Base-by-base conservation (phyloP, 2,113 vertebrate species). In the Indicator maculatus region DNA sequence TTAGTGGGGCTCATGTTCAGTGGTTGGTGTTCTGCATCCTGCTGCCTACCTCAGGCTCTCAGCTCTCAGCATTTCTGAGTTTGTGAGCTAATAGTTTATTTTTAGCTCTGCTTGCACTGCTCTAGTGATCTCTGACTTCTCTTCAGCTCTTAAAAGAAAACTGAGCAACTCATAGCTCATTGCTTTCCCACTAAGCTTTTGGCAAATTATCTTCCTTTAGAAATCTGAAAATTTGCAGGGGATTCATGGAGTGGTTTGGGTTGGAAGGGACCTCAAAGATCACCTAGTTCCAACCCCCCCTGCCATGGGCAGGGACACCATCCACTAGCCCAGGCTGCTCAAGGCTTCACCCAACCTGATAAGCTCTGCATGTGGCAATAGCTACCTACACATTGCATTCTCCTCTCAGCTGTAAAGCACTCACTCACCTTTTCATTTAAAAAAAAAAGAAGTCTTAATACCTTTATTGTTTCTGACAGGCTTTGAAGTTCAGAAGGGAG, bases 401-500 rank as follows among this genome's bases (percentile, higher is more conserved):
- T 27, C 30, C 14, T 61, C 36, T 83, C 38, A 60, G 9, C 83
- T 91, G 60, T 1, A 14, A 89, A 88, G 18, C 21, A 55, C 65
- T 85, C 56, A 30, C 9, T 73, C 26, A 60, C 16, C 10, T 90
- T 71, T 79, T 75, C 45, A 72, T 75, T 65, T 13, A 33, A 77
- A 84, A 74, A 50, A 18, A 31, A 70, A 81, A 79, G 39, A 65
- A 24, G 8, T 50, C 60, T 69, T 82, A 84, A 65, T 61, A 13
- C 12, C 64, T 78, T 81, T 74, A 41, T 38, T 83, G 58, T 86
- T 93, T 72, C 74, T 93, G 58, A 39, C 18, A 77, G 20, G 41
- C 61, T 93, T 95, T 92, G 93, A 91, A 83, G 63, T 93, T 91
- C n/a, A 88, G 47, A 74, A 84, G 11, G 47, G n/a, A 94, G 33